phyloP scores from a whole-genome alignment of 2,113 vertebrate species.

The Caloenas nicobarica region DNA sequence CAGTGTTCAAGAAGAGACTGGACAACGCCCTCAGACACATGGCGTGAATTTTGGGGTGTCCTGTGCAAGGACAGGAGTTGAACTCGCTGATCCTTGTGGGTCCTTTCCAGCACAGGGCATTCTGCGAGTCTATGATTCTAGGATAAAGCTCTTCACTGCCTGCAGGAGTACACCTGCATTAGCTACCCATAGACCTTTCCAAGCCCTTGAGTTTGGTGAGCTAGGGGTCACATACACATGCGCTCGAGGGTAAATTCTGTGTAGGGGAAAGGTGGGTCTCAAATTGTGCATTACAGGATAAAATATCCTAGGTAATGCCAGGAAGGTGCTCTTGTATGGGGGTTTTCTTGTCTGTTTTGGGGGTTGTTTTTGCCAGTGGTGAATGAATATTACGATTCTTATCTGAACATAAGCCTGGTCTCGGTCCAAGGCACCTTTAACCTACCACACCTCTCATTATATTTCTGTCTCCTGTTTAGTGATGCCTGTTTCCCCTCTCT shows the following conservation, averaged over 20 bases:
- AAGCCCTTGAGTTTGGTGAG: background rate
- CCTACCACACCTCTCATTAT: background rate
- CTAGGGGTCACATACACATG: accelerated
- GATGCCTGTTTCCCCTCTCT: background rate
- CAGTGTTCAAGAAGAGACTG: no score
- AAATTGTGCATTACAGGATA: background rate
- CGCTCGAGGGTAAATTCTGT: background rate
- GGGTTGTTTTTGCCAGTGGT: background rate
- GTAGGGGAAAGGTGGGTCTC: background rate
- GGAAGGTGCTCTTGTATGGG: background rate
- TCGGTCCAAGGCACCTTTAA: background rate
- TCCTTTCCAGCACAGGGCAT: no score
- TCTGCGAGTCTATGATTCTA: no score
- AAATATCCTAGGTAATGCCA: background rate
- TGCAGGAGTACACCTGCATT: background rate
- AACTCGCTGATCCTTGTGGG: no score
- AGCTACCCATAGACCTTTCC: background rate
- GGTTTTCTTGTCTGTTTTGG: background rate
- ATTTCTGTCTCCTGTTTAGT: background rate
- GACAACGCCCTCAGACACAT: no score
- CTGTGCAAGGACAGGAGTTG: no score
- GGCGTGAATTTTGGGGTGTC: no score
- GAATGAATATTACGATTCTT: background rate
- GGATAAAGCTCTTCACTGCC: background rate
- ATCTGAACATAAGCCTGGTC: background rate